These are phyloP conservation scores for Tauraco erythrolophus DNA, from an alignment of 2,113 vertebrate species.

Conservation along the genomic window DNA sequence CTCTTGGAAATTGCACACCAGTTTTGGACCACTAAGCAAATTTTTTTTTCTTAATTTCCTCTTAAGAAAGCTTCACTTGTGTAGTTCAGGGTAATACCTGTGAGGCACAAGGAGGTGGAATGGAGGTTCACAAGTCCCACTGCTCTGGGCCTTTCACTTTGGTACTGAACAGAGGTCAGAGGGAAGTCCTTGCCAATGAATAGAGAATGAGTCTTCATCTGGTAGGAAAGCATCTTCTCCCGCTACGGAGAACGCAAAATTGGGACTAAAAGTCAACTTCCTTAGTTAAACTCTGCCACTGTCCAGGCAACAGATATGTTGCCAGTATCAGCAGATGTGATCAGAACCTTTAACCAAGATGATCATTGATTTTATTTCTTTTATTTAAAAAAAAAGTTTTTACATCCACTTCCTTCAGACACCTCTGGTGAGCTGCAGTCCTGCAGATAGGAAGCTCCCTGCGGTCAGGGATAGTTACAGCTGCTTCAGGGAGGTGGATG, in stretches of 20 bases:
- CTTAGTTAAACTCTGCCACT: neutral
- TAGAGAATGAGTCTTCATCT: neutral
- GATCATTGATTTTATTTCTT: neutral
- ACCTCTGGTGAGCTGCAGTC: neutral
- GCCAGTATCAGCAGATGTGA: neutral
- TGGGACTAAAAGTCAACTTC: neutral
- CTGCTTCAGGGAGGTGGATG: neutral
- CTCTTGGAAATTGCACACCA: neutral
- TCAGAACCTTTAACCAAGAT: neutral
- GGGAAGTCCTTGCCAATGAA: neutral
- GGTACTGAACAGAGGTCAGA: neutral
- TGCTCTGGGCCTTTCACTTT: neutral
- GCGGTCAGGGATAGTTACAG: neutral
- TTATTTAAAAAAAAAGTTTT: too few relatives aligned
- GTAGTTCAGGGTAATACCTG: neutral
- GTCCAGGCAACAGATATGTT: neutral
- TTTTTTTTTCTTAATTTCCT: neutral
- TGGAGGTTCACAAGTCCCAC: neutral
- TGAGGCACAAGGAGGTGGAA: neutral
- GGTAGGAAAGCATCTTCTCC: neutral
- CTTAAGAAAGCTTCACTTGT: neutral
- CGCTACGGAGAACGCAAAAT: neutral
- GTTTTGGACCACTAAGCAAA: neutral
- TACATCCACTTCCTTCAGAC: neutral
- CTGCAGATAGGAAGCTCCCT: neutral